These are phyloP conservation scores for Oedothorax gibbosus DNA, from an alignment of 1,140 invertebrate genomes.

Conservation along the genomic window DNA sequence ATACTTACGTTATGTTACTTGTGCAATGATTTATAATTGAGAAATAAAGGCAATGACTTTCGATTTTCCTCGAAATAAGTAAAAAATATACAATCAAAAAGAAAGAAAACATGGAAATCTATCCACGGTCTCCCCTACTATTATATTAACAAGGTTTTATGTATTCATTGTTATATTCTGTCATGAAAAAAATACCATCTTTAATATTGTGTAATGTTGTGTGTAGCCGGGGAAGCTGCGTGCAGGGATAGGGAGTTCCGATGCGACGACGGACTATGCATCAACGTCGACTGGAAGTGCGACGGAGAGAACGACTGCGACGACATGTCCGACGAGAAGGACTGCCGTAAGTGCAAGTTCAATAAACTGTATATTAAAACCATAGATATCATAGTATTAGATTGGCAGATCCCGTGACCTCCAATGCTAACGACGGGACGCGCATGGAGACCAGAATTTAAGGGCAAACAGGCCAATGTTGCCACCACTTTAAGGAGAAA, in stretches of 20 bases:
- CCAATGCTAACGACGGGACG: too few relatives aligned
- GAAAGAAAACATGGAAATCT: neutral
- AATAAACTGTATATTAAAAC: too few relatives aligned
- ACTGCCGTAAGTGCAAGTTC: slow-evolving; percentile 71
- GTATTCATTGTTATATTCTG: neutral
- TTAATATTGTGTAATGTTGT: neutral
- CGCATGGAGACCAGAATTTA: too few relatives aligned
- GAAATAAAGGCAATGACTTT: neutral
- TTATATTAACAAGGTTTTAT: neutral
- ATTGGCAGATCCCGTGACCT: too few relatives aligned
- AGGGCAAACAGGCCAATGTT: too few relatives aligned
- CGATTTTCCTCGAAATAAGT: neutral
- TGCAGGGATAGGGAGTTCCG: slow-evolving; percentile 86
- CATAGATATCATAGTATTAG: too few relatives aligned
- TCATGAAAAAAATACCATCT: neutral
- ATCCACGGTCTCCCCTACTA: too few relatives aligned
- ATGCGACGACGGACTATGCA: slow-evolving; percentile 85
- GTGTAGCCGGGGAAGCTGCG: slow-evolving; percentile 65
- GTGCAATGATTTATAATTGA: too few relatives aligned
- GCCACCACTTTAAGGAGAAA: too few relatives aligned
- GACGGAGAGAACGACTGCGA: slow-evolving; percentile 80
- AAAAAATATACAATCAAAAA: neutral
- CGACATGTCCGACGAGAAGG: slow-evolving; percentile 82
- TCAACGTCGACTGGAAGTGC: slow-evolving; percentile 80
- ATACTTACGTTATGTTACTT: too few relatives aligned